Conservation (phyloP, 2,888 invertebrate species). For the Chironomus riparius region DNA sequence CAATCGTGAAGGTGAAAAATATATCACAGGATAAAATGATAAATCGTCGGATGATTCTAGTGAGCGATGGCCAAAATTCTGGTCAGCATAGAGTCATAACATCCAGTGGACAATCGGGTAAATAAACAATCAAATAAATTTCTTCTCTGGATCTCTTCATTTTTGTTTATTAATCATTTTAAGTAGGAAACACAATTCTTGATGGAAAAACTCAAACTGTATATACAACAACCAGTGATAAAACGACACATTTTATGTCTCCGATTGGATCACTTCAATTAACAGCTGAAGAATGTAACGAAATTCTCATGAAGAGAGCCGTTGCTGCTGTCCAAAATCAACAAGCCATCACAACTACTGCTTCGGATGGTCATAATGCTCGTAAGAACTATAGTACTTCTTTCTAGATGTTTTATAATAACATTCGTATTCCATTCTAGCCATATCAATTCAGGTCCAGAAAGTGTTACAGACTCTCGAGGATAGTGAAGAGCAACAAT, state of each 20-base stretch:
- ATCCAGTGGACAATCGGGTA: conserved; percentile 1
- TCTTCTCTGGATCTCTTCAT: too few relatives aligned
- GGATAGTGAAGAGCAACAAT: conserved; percentile 42
- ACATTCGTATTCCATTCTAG: conserved; percentile 30
- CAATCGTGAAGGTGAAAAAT: not conserved
- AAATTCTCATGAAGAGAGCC: conserved; percentile 66
- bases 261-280: conserved; percentile 63
- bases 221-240: conserved; percentile 37
- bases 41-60: conserved; percentile 16
- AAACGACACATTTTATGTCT: conserved; percentile 54
- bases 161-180: not conserved
- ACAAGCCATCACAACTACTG: conserved; percentile 29
- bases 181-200: conserved; percentile 40
- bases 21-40: conserved; percentile 4
- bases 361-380: conserved; percentile 39
- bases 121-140: not conserved
- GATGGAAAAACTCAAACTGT: conserved; percentile 43
- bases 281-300: conserved; percentile 69
- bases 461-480: conserved; percentile 44
- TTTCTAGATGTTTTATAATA: too few relatives aligned
- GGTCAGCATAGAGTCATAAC: conserved; percentile 21
- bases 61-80: conserved; percentile 13
- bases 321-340: conserved; percentile 52
- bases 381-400: too few relatives aligned
- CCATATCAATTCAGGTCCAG: conserved; percentile 44